Conservation (phyloP, 2,113 vertebrate species). For the Rattus norvegicus region GRCr8 NC_086023.1:86638001-86638500, state of each 20-base stretch:
- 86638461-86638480: neutral
- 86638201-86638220: neutral
- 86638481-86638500: neutral
- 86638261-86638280: too few relatives aligned
- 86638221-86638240: neutral
- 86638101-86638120: too few relatives aligned
- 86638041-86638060: neutral
- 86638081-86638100: neutral
- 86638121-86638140: too few relatives aligned
- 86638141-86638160: neutral
- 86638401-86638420: neutral
- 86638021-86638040: neutral
- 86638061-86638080: neutral
- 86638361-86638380: neutral
- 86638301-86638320: rapidly evolving
- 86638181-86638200: neutral
- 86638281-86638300: too few relatives aligned
- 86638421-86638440: neutral
- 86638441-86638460: neutral
- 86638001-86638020: neutral
- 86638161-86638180: neutral
- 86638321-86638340: neutral
- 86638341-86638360: rapidly evolving
- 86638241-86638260: too few relatives aligned
- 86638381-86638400: neutral